Conservation (phyloP, 1,140 invertebrate species). For the Centruroides sculpturatus region DNA sequence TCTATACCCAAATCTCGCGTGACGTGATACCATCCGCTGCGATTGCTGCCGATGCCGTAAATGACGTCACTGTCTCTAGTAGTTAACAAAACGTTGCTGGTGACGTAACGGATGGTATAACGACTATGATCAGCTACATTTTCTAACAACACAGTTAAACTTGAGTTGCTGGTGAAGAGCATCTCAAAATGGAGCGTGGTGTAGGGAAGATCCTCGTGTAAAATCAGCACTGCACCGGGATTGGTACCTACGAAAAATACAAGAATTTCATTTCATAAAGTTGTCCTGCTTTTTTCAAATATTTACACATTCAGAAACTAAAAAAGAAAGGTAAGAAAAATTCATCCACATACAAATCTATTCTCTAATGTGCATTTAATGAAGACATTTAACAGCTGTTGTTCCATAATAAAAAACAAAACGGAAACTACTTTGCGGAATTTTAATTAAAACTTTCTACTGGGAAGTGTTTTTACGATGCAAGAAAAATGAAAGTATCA, state of each 20-base stretch:
- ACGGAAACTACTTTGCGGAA: too few relatives aligned
- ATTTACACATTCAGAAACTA: too few relatives aligned
- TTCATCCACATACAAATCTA: too few relatives aligned
- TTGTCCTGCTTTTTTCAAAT: too few relatives aligned
- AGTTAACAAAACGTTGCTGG: conserved; percentile 51
- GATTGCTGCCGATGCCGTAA: conserved; percentile 59
- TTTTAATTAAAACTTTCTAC: too few relatives aligned
- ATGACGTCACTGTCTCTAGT: conserved; percentile 62
- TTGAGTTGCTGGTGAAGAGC: conserved; percentile 46
- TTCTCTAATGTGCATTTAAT: too few relatives aligned
- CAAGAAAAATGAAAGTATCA: too few relatives aligned
- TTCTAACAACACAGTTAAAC: conserved; percentile 57
- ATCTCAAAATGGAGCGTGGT: conserved; percentile 13
- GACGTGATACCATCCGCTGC: conserved; percentile 53
- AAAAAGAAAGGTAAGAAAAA: too few relatives aligned
- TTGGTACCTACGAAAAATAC: conserved; percentile 3
- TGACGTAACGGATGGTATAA: conserved; percentile 70
- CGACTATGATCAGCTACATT: conserved; percentile 57
- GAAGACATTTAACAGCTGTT: too few relatives aligned
- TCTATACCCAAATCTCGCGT: conserved; percentile 82
- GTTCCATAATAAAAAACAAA: too few relatives aligned
- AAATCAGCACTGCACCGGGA: conserved; percentile 1
- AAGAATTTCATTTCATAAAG: neutral
- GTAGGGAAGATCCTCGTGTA: conserved; percentile 9
- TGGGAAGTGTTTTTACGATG: too few relatives aligned